A percentile compares a stretch with the other conserved stretches of the same genome.
Evolutionary conservation across 1,140 invertebrate genomes (phyloP).

Genomic region (Rhyacophila brunnea): DNA sequence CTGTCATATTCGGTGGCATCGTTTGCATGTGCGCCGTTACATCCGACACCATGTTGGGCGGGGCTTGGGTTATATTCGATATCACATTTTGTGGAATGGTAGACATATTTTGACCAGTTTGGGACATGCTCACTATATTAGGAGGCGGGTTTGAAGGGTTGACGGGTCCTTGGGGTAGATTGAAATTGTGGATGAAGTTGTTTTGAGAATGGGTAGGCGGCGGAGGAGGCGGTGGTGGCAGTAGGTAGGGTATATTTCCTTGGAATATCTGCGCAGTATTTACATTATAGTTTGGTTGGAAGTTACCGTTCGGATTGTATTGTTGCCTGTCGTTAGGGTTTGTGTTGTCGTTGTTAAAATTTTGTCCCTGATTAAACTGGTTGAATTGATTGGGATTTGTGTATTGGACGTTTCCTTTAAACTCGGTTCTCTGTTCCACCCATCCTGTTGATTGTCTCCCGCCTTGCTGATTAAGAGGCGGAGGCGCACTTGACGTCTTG

Average conservation of each 20-base stretch:
- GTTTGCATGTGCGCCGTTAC: conserved; percentile 16
- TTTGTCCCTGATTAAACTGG: conserved; percentile 19
- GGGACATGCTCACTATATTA: neutral
- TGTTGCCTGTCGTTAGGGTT: conserved; percentile 17
- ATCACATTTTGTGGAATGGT: no score
- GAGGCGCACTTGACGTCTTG: neutral
- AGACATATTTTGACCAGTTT: no score
- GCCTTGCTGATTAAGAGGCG: neutral
- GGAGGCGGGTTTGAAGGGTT: neutral
- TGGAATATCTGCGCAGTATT: conserved; percentile 25
- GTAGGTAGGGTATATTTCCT: conserved; percentile 28
- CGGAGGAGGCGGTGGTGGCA: conserved; percentile 26
- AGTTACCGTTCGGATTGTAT: conserved; percentile 9
- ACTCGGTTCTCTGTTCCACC: conserved; percentile 11
- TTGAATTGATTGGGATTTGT: conserved; percentile 16
- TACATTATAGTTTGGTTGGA: conserved; percentile 17
- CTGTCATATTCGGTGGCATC: conserved; percentile 21
- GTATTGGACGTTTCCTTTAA: conserved; percentile 20
- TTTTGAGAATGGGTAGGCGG: conserved; percentile 24
- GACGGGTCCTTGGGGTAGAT: conserved; percentile 10
- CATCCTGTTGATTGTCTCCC: neutral
- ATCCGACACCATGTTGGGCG: conserved; percentile 22
- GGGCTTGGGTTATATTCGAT: neutral
- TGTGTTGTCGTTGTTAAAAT: neutral
- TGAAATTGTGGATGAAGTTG: conserved; percentile 21